Evolutionary conservation across 2,113 vertebrate species (phyloP).

Genomic region (Heterocephalus glaber): DNA sequence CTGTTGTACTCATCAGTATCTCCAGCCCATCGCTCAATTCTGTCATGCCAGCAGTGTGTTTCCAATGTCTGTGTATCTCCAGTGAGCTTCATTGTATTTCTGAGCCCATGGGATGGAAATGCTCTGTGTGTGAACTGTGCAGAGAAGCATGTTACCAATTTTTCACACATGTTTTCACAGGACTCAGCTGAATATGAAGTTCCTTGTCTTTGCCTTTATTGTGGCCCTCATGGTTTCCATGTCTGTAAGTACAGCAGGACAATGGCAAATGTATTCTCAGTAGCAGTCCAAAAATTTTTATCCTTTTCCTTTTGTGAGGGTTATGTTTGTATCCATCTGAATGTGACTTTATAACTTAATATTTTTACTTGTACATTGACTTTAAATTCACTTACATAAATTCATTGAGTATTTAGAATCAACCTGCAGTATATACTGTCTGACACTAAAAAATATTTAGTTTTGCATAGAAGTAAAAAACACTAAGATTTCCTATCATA

Average conservation of each 20-base stretch:
- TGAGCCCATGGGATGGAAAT: neutral
- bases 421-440: no score
- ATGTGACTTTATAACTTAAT: neutral
- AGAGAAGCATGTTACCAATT: neutral
- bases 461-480: no score
- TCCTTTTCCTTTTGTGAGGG: neutral
- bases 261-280: neutral
- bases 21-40: neutral
- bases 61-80: neutral
- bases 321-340: neutral
- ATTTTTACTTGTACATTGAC: neutral
- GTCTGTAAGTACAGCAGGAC: conserved; percentile 37
- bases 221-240: conserved; percentile 35
- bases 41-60: neutral
- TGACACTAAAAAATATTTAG: no score
- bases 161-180: conserved; percentile 8
- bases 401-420: neutral
- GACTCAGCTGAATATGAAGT: conserved; percentile 32
- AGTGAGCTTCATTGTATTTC: neutral
- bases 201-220: conserved; percentile 30
- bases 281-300: neutral
- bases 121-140: neutral
- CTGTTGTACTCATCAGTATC: neutral
- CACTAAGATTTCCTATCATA: neutral
- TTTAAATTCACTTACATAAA: neutral